Percentiles rank a stretch among this genome's conserved stretches.
These are phyloP conservation scores for Erebia aethiops DNA, from an alignment of 2,888 invertebrate genomes.

Conservation along the genomic window DNA sequence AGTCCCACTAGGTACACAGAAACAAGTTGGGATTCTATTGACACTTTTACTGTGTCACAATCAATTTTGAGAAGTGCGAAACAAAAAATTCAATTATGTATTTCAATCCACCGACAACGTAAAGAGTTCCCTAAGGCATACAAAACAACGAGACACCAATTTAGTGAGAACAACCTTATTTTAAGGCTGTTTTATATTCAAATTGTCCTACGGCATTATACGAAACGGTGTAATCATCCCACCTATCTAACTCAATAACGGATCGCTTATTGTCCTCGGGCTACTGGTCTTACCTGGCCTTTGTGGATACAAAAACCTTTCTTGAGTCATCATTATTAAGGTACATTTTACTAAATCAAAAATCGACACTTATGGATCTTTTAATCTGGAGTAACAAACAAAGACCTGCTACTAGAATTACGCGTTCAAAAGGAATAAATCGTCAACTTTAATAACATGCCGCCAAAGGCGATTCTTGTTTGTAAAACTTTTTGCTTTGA, in stretches of 20 bases:
- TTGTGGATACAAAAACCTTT: conserved; percentile 42
- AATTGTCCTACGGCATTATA: conserved; percentile 64
- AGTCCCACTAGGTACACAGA: too few relatives aligned
- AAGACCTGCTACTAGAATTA: conserved; percentile 33
- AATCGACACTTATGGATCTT: conserved; percentile 4
- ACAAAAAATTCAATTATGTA: too few relatives aligned
- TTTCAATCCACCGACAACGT: not conserved
- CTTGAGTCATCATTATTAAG: not conserved
- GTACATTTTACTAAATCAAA: not conserved
- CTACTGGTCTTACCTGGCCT: conserved; percentile 72
- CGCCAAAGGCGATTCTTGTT: conserved; percentile 21
- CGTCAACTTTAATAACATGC: conserved; percentile 25
- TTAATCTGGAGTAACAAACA: conserved; percentile 5
- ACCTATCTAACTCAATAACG: conserved; percentile 75
- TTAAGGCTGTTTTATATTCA: conserved; percentile 52
- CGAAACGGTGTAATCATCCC: conserved; percentile 66
- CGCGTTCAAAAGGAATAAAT: conserved; percentile 32
- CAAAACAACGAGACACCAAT: conserved; percentile 26
- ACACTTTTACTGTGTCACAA: too few relatives aligned
- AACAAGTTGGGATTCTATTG: too few relatives aligned
- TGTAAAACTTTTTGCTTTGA: conserved; percentile 17
- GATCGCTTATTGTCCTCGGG: conserved; percentile 77
- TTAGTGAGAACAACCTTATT: conserved; percentile 30
- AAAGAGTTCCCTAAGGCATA: conserved; percentile 10
- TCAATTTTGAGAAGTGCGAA: too few relatives aligned